Conservation (phyloP, 2,888 invertebrate genomes). For the Yponomeuta malinellus region DNA sequence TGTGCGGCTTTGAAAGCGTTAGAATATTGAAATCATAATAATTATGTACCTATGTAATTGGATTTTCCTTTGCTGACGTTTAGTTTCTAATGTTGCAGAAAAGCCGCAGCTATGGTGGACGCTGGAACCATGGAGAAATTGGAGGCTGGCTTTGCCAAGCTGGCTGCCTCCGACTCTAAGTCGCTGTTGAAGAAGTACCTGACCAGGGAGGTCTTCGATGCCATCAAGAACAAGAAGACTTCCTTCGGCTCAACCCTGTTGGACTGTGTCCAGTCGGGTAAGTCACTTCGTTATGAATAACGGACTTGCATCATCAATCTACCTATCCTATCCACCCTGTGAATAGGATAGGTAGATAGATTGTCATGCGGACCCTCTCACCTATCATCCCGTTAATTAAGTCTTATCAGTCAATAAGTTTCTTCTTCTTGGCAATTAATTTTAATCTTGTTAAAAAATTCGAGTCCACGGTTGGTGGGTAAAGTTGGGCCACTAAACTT, state of each 20-base stretch:
- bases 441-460: too few species aligned
- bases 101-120: slow-evolving; percentile 91
- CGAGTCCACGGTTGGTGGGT: too few species aligned
- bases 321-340: too few species aligned
- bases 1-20: slow-evolving; percentile 70
- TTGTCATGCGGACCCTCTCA: too few species aligned
- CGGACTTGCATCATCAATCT: neutral
- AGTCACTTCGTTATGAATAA: slow-evolving; percentile 23
- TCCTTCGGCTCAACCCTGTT: slow-evolving; percentile 94
- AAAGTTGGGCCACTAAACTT: too few species aligned
- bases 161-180: slow-evolving; percentile 92
- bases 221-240: slow-evolving; percentile 94
- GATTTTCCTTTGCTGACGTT: slow-evolving; percentile 7
- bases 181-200: slow-evolving; percentile 97
- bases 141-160: slow-evolving; percentile 92
- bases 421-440: neutral
- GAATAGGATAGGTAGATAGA: too few species aligned
- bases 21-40: slow-evolving; percentile 30
- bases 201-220: slow-evolving; percentile 92
- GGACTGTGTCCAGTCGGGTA: slow-evolving; percentile 96
- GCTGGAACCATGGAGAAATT: slow-evolving; percentile 92
- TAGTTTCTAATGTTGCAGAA: slow-evolving; percentile 68
- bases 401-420: neutral
- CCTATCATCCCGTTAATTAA: neutral
- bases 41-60: neutral